phyloP scores from a whole-genome alignment of 2,888 invertebrate genomes.

The Caenorhabditis zanzibari region DNA sequence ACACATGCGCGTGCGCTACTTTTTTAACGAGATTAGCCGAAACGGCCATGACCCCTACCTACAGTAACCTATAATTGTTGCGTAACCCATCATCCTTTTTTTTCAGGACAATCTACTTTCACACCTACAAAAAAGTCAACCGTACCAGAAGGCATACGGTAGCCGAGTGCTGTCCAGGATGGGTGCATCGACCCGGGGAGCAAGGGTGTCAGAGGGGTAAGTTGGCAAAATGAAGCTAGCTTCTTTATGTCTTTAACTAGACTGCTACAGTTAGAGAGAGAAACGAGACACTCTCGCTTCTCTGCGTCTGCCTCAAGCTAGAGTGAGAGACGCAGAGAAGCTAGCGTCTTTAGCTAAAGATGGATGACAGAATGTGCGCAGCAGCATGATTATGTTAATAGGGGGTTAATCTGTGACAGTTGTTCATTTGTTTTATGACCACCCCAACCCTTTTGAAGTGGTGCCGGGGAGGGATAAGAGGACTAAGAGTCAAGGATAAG shows the following conservation, averaged over 20 bases:
- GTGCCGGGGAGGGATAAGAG: neutral
- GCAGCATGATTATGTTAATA: too few relatives aligned
- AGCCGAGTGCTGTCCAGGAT: conserved; percentile 85
- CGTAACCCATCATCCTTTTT: conserved; percentile 13
- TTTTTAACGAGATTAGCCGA: conserved; percentile 40
- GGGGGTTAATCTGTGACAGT: conserved; percentile 47
- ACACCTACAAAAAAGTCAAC: conserved; percentile 84
- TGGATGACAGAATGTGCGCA: too few relatives aligned
- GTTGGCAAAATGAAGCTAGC: too few relatives aligned
- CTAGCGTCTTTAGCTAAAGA: neutral
- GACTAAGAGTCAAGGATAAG: neutral
- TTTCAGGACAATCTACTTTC: conserved; percentile 85
- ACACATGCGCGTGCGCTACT: conserved; percentile 24
- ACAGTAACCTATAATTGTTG: conserved; percentile 42
- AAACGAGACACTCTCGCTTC: too few relatives aligned
- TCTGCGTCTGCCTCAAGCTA: too few relatives aligned
- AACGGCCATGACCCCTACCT: conserved; percentile 46
- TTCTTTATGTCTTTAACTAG: too few relatives aligned
- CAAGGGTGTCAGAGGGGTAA: conserved; percentile 84
- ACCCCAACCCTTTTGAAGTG: conserved; percentile 55
- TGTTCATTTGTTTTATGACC: conserved; percentile 47
- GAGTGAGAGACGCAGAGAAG: neutral
- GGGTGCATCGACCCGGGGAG: conserved; percentile 84
- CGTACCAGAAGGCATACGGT: conserved; percentile 84
- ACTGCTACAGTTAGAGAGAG: too few relatives aligned